Percentiles rank a stretch among this genome's conserved stretches.
phyloP scores from a whole-genome alignment of 2,888 invertebrate species.

The Chrysolina oricalcia region DNA sequence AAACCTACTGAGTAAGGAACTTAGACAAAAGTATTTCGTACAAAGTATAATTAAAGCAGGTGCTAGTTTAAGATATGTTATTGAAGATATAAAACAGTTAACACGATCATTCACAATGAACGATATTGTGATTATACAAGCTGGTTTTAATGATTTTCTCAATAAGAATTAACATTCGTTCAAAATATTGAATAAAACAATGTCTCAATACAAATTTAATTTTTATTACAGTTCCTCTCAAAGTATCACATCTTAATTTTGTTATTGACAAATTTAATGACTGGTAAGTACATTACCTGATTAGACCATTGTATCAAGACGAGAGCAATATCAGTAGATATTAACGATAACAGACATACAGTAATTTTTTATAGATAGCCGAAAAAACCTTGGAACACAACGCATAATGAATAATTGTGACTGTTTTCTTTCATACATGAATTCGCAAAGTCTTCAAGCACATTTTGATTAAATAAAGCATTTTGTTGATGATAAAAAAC shows the following conservation, averaged over 20 bases:
- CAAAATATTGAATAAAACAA: constrained; percentile 13
- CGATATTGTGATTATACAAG: constrained; percentile 19
- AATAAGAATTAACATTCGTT: constrained; percentile 5
- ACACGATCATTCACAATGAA: constrained; percentile 7
- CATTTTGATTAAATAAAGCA: neutral
- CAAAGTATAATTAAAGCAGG: constrained; percentile 21
- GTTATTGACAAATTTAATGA: constrained; percentile 1
- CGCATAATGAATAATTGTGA: neutral
- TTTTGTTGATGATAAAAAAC: too few species aligned
- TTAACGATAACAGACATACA: neutral
- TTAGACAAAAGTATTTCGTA: neutral
- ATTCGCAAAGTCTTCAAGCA: too few species aligned
- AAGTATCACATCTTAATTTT: neutral
- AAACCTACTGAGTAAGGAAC: neutral
- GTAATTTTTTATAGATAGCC: too few species aligned
- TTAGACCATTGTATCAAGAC: neutral
- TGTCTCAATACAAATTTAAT: too few species aligned
- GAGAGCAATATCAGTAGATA: neutral
- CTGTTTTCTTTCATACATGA: too few species aligned
- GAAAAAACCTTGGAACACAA: too few species aligned
- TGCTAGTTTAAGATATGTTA: constrained; percentile 5
- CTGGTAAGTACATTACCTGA: neutral
- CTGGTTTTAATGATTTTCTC: constrained; percentile 11
- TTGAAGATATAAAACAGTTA: neutral
- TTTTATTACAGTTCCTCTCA: neutral